Percentiles rank a stretch among this genome's conserved stretches.
These are phyloP conservation scores for Cosmorhoe ocellata DNA, from an alignment of 2,888 invertebrate species.

Conservation along the genomic window DNA sequence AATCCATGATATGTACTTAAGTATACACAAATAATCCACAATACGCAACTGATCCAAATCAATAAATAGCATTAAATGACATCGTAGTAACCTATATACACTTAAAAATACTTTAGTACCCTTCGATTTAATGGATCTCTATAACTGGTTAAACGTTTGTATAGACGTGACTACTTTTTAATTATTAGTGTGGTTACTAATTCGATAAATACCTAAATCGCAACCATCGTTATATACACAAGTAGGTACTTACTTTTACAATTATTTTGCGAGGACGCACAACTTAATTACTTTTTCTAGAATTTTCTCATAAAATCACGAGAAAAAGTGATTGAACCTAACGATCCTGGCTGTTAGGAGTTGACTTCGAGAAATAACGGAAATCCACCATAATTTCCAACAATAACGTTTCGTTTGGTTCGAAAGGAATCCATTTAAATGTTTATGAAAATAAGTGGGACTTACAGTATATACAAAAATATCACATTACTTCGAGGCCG, in stretches of 20 bases:
- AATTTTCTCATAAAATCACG: slow-evolving; percentile 17
- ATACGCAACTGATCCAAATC: slow-evolving; percentile 73
- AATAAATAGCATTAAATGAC: slow-evolving; percentile 78
- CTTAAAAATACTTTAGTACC: slow-evolving; percentile 79
- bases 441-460: slow-evolving; percentile 82
- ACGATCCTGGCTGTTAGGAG: slow-evolving; percentile 37
- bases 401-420: slow-evolving; percentile 70
- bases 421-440: slow-evolving; percentile 79
- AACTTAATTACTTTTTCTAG: slow-evolving; percentile 33
- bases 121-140: slow-evolving; percentile 76
- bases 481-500: slow-evolving; percentile 83
- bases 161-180: slow-evolving; percentile 68
- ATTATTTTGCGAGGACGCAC: slow-evolving; percentile 40
- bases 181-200: slow-evolving; percentile 57
- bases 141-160: slow-evolving; percentile 69
- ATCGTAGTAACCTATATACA: slow-evolving; percentile 71
- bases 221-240: slow-evolving; percentile 74
- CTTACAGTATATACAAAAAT: slow-evolving; percentile 83
- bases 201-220: slow-evolving; percentile 58
- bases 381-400: slow-evolving; percentile 57
- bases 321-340: slow-evolving; percentile 30
- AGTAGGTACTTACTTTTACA: slow-evolving; percentile 59
- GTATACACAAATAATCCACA: slow-evolving; percentile 77
- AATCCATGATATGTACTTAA: slow-evolving; percentile 80
- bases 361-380: slow-evolving; percentile 49